These are phyloP conservation scores for Formicarius rufipectus DNA, from an alignment of 2,113 vertebrate species.

Conservation along the genomic window DNA sequence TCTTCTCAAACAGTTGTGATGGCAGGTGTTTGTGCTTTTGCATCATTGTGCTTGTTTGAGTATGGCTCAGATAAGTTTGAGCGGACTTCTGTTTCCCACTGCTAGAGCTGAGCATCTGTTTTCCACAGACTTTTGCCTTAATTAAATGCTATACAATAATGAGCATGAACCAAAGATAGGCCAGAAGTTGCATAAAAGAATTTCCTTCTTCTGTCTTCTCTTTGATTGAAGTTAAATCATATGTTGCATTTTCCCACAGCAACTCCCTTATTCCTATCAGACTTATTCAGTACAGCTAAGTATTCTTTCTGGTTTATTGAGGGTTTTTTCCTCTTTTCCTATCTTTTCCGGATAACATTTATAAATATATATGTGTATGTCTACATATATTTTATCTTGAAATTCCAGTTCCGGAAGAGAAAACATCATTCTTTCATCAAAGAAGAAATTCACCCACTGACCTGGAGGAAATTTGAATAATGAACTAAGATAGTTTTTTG, in stretches of 20 bases:
- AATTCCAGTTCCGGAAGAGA: background rate
- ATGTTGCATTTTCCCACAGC: background rate
- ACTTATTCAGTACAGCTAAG: background rate
- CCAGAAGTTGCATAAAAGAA: background rate
- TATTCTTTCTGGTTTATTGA: background rate
- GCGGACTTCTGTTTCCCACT: background rate
- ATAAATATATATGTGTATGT: background rate
- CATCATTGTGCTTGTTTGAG: slow-evolving; percentile 54
- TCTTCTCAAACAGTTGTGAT: background rate
- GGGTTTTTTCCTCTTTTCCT: background rate
- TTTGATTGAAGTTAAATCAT: background rate
- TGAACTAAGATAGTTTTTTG: slow-evolving; percentile 14
- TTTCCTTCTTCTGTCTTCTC: background rate
- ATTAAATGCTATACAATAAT: background rate
- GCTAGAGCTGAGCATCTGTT: background rate
- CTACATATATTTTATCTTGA: background rate
- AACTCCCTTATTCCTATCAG: background rate
- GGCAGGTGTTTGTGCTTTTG: slow-evolving; percentile 53
- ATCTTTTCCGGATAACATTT: background rate
- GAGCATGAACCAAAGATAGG: background rate
- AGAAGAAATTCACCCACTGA: slow-evolving; percentile 40
- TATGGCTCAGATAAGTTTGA: slow-evolving; percentile 35
- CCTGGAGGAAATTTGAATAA: slow-evolving; percentile 51
- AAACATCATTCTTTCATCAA: background rate
- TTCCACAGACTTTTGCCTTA: background rate